Conservation (phyloP, 2,113 vertebrate genomes). For the Dermatemys mawii region DNA sequence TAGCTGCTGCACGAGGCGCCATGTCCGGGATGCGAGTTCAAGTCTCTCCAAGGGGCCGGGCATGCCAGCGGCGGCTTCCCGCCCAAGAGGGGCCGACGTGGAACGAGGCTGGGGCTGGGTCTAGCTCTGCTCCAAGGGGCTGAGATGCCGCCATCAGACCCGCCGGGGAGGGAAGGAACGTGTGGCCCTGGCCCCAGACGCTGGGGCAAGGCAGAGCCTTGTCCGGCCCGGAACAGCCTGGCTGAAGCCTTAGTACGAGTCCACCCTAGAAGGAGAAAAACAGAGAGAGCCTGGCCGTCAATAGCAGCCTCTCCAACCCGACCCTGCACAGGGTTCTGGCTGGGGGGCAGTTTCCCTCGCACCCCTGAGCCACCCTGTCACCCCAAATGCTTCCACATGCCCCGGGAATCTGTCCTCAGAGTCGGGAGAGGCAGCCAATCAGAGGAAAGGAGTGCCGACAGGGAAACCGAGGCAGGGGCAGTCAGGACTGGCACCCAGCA, state of each 20-base stretch:
- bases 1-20: background rate
- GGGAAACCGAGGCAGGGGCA: background rate
- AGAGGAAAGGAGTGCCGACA: too few relatives aligned
- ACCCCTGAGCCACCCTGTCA: background rate
- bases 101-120: background rate
- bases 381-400: background rate
- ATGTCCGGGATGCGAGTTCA: background rate
- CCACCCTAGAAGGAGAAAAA: background rate
- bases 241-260: slow-evolving; percentile 21
- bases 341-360: background rate
- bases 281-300: fast-evolving
- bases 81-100: background rate
- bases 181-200: background rate
- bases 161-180: background rate
- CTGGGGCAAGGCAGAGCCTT: background rate
- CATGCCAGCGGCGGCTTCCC: background rate
- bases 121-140: background rate
- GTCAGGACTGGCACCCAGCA: background rate
- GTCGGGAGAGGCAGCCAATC: background rate
- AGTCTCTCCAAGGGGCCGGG: background rate
- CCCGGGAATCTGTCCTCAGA: background rate
- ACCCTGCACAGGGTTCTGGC: background rate
- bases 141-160: background rate
- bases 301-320: background rate
- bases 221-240: too few relatives aligned